A percentile compares a stretch with the other conserved stretches of the same genome.
phyloP scores from a whole-genome alignment of 2,888 invertebrate species.

The Apodemia duryi region DNA sequence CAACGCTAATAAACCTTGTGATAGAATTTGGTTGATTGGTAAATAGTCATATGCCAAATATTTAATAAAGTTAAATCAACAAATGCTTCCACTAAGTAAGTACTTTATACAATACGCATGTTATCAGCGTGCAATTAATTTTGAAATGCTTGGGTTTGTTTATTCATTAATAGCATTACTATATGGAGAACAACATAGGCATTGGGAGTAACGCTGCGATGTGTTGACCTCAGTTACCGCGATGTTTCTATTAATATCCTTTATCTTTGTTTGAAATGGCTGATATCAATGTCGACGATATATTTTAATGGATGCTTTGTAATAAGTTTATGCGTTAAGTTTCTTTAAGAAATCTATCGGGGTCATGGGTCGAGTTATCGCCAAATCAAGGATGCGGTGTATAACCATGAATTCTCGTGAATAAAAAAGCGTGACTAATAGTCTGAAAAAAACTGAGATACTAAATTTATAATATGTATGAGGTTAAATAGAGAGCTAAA shows the following conservation, averaged over 20 bases:
- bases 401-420: no score
- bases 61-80: not conserved
- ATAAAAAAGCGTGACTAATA: no score
- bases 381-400: no score
- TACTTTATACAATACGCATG: constrained; percentile 27
- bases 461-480: no score
- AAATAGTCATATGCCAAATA: not conserved
- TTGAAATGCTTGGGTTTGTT: constrained; percentile 47
- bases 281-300: constrained; percentile 25
- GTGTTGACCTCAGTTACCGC: constrained; percentile 56
- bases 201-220: constrained; percentile 48
- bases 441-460: no score
- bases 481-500: no score
- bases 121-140: constrained; percentile 30
- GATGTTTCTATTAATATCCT: constrained; percentile 61
- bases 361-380: no score
- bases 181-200: constrained; percentile 45
- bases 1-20: no score
- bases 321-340: not conserved
- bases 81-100: not conserved
- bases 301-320: constrained; percentile 16
- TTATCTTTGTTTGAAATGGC: constrained; percentile 48
- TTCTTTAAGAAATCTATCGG: not conserved
- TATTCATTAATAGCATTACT: constrained; percentile 50
- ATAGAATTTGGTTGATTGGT: no score